Base-by-base conservation (phyloP, 1,140 invertebrate species). In the Oncopeltus fasciatus region DNA sequence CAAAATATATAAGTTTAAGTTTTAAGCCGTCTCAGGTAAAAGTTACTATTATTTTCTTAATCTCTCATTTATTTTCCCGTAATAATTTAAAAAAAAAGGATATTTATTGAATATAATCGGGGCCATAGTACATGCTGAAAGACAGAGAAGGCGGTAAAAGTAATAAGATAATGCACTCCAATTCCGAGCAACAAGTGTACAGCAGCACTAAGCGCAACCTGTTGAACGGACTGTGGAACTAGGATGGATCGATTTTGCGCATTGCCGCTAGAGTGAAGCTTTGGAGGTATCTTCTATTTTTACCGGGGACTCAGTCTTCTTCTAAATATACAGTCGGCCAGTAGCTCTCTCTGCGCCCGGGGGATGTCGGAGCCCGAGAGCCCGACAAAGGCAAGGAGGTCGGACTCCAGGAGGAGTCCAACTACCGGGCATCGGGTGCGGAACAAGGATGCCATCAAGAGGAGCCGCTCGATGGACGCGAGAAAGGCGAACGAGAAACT, bases 161-260 rank as follows among this genome's bases (percentile, higher is more conserved):
- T n/a, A n/a, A n/a, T n/a, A n/a, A n/a, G n/a, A n/a, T n/a, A n/a
- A n/a, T n/a, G n/a, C n/a, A n/a, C n/a, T n/a, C n/a, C n/a, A 38
- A 14, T 38, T 38, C 31, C 31, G 5, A 8, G 5, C 5, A 38
- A 38, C 31, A 38, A 38, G 31, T 5, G 5, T 5, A 8, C 5
- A 38, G 31, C 14, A 14, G 14, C 31, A 5, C 31, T 14, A 5
- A 62, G 46, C 16, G 49, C 29, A 31, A 38, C 47, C 21, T 56
- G 28, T 44, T 58, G 24, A n/a, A 57, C 12, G 20, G 1, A 18
- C 27, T 57, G 33, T 51, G 47, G 31, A 64, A 57, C 51, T 64
- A 61, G 59, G 49, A 43, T 14, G 9, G 5, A 26, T 58, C 59
- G 60, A 64, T 64, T 64, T 61, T 47, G 53, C 43, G 24, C n/a